These are phyloP conservation scores for Dilophus febrilis DNA, from an alignment of 2,888 invertebrate genomes.

Conservation along the genomic window DNA sequence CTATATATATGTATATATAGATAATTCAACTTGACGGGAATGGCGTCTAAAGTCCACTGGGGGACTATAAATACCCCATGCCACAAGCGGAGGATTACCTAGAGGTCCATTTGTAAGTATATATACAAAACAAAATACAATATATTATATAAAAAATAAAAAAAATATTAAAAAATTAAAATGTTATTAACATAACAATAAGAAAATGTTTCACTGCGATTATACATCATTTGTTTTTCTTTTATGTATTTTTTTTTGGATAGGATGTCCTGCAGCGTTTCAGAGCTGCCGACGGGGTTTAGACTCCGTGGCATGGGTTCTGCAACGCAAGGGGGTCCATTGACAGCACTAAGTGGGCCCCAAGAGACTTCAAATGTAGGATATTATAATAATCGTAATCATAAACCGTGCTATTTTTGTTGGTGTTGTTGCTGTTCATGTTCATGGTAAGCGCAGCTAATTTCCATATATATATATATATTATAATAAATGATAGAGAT, in stretches of 20 bases:
- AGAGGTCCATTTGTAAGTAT: conserved; percentile 5
- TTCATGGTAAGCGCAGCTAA: conserved; percentile 42
- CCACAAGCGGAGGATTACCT: conserved; percentile 6
- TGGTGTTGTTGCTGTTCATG: conserved; percentile 57
- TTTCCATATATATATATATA: too few relatives aligned
- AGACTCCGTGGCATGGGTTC: conserved; percentile 31
- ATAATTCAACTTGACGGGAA: conserved; percentile 3
- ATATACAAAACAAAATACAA: too few relatives aligned
- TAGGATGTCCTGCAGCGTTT: conserved; percentile 42
- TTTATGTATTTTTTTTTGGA: conserved; percentile 5
- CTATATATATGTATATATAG: too few relatives aligned
- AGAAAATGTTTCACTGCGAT: too few relatives aligned
- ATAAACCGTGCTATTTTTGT: conserved; percentile 46
- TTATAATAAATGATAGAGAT: too few relatives aligned
- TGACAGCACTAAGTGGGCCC: conserved; percentile 21
- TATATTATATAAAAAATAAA: too few relatives aligned
- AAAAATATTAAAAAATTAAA: too few relatives aligned
- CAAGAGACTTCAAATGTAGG: conserved; percentile 23
- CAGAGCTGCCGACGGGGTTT: conserved; percentile 32
- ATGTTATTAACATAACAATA: too few relatives aligned
- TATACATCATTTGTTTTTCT: neutral
- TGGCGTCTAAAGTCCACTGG: conserved; percentile 11
- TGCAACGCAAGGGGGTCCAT: conserved; percentile 23
- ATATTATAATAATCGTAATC: conserved; percentile 30
- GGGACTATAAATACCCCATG: conserved; percentile 11